Base-by-base conservation (phyloP, 2,888 invertebrate species). In the Fragum whitleyi region DNA sequence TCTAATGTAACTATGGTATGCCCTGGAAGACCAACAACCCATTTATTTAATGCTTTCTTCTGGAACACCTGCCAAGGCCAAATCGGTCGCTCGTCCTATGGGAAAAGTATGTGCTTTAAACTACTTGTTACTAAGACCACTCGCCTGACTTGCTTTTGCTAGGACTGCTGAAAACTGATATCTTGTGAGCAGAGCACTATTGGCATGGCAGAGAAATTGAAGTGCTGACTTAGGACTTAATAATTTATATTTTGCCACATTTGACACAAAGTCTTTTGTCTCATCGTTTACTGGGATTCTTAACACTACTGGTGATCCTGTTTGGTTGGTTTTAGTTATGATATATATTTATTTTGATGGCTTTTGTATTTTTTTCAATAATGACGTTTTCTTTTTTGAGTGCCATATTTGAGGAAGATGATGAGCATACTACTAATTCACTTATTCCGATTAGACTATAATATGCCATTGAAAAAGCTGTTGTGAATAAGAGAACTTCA, bases 131-230 rank as follows among this genome's bases (percentile, higher is more conserved):
- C 11, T 7, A 0, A 62, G n/a, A 1, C 76, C 76, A 23, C 23
- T 36, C 6, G 53, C 23, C 23, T 7, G 9, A 16, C 23, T 28
- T 2, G 69, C 55, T 77, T 73, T 72, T 0, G 51, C 39, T 2
- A 79, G 42, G 0, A 79, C 72, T 32, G 57, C 79, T 29, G 74
- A 74, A 53, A 79, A 79, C 21, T 79, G 79, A n/a, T n/a, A n/a
- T n/a, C n/a, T n/a, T n/a, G n/a, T n/a, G n/a, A n/a, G n/a, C n/a
- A n/a, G n/a, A n/a, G n/a, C 32, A 23, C 29, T 14, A 29, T 72
- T 73, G 19, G 26, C 47, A 59, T 77, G 77, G 55, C 77, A 73
- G 32, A 77, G 68, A 32, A 51, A 42, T 16, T 36, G 23, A 9
- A 7, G 2, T 26, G 23, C 14, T 7, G 5, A 16, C 3, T 3